Evolutionary conservation across 2,888 invertebrate genomes (phyloP), one percentile per base, ranked within the genome.

Genomic region (Augiades crinisus): DNA sequence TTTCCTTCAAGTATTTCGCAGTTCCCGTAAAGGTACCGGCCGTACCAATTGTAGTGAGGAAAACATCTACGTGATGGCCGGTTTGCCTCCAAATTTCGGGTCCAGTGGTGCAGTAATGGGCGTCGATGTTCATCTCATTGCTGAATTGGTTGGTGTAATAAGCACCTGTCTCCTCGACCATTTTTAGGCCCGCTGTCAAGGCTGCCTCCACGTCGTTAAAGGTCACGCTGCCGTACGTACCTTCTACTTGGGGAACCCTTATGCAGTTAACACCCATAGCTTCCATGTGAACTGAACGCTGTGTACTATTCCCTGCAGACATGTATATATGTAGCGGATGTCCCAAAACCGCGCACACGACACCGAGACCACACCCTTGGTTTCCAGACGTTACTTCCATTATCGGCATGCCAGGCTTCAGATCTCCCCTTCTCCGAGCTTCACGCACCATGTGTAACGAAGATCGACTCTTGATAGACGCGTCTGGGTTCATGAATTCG

Each of bases 61-160:
- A 88, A 1, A 75, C 88, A 41, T 89, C 85, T 89, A 88, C n/a
- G n/a, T n/a, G n/a, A n/a, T n/a, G n/a, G n/a, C n/a, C n/a, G n/a
- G n/a, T n/a, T n/a, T n/a, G n/a, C 43, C 64, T 73, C 88, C 88
- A 89, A 56, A 89, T 87, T 60, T 89, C 88, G 1, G 88, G 88
- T 0, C 88, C 88, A 1, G 88, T 89, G 1, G 77, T 74, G n/a
- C 64, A 53, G 58, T 88, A 88, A 63, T 88, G 88, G 0, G 88
- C 68, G 0, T 71, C 62, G 1, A 76, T 63, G 52, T 88, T 87
- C 0, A 66, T 72, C 0, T 70, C 62, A 41, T 88, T 87, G 53
- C 71, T 75, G 52, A 87, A 88, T 57, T 89, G 88, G 56, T 84
- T 82, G 0, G 88, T 83, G 45, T 78, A 85, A 60, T 72, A 88